These are phyloP conservation scores for Zaprionus bogoriensis DNA, from an alignment of 2,888 invertebrate species.

Conservation along the genomic window DNA sequence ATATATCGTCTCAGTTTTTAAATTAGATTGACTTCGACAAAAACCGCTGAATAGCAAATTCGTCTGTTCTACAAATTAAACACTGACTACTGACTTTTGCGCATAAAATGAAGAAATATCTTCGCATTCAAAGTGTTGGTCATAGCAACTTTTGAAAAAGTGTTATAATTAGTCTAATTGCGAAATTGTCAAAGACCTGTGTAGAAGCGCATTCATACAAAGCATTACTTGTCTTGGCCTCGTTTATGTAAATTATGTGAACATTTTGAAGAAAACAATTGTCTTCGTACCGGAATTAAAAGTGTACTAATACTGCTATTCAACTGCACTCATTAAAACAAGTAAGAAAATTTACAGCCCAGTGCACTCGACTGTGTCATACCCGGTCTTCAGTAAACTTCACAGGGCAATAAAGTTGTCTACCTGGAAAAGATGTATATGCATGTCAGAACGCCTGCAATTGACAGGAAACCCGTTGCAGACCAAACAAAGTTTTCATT, in stretches of 20 bases:
- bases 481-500: no score
- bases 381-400: background rate
- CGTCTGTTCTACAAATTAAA: no score
- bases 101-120: no score
- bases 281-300: constrained; percentile 30
- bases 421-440: no score
- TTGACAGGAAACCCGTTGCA: no score
- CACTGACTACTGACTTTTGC: no score
- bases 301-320: background rate
- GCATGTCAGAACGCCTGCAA: no score
- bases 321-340: background rate
- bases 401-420: no score
- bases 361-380: background rate
- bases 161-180: constrained; percentile 30
- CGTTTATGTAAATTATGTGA: constrained; percentile 54
- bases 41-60: no score
- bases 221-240: constrained; percentile 35
- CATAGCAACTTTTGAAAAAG: constrained; percentile 4
- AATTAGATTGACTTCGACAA: no score
- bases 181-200: constrained; percentile 32
- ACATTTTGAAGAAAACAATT: constrained; percentile 42
- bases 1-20: no score
- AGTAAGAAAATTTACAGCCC: background rate
- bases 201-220: constrained; percentile 30
- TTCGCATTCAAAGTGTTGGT: background rate